A percentile compares a stretch with the other conserved stretches of the same genome.
These are phyloP conservation scores for Latrodectus geometricus DNA, from an alignment of 1,140 invertebrate species.

Conservation along the genomic window DNA sequence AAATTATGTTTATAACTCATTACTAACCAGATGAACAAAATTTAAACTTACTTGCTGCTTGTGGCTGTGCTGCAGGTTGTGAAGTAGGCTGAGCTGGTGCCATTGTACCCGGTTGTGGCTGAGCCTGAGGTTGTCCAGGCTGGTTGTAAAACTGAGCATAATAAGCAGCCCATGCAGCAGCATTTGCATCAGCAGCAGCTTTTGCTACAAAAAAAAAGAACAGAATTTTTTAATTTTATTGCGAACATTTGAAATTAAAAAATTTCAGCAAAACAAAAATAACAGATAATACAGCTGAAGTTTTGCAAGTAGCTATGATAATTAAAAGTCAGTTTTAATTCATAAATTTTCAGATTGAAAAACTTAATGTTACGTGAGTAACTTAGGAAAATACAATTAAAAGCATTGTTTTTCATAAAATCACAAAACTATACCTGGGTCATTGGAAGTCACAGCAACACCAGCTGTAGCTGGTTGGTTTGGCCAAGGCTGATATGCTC, in stretches of 20 bases:
- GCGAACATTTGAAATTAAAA: too few relatives aligned
- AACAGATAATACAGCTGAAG: too few relatives aligned
- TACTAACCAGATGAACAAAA: background rate
- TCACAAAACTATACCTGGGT: slow-evolving; percentile 9
- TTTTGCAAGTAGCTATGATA: too few relatives aligned
- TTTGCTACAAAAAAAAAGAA: slow-evolving; percentile 16
- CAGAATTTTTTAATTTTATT: too few relatives aligned
- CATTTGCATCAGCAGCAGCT: slow-evolving; percentile 69
- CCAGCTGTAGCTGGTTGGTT: slow-evolving; percentile 23
- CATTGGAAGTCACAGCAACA: slow-evolving; percentile 23
- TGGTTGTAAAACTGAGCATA: slow-evolving; percentile 73
- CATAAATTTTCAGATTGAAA: too few relatives aligned
- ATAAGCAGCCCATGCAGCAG: slow-evolving; percentile 73
- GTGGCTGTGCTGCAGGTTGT: slow-evolving; percentile 31
- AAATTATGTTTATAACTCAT: too few relatives aligned
- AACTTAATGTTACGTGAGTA: too few relatives aligned
- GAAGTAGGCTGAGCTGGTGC: slow-evolving; percentile 64
- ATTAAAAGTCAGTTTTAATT: too few relatives aligned
- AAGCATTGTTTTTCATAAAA: too few relatives aligned
- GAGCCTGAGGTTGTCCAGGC: slow-evolving; percentile 71
- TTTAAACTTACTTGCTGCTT: slow-evolving; percentile 22
- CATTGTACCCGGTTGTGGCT: slow-evolving; percentile 76
- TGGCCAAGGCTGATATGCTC: slow-evolving; percentile 46
- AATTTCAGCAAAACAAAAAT: too few relatives aligned
- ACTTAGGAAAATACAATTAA: too few relatives aligned